Evolutionary conservation across 2,888 invertebrate genomes (phyloP), one percentile per base, ranked within the genome.

Genomic region (Tyria jacobaeae): DNA sequence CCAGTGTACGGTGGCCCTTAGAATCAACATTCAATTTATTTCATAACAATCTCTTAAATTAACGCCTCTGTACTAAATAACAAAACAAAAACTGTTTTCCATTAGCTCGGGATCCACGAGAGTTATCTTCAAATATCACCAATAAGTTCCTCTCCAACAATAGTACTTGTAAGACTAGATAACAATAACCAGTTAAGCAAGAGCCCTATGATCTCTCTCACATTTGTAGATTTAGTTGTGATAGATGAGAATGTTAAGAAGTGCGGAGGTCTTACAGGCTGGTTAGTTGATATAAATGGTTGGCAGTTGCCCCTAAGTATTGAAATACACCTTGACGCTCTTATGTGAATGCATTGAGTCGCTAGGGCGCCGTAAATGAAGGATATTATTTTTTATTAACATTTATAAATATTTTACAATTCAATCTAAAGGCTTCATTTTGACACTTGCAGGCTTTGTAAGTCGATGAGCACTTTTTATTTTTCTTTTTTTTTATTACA

Each of bases 271-370:
- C 71, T 68, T 21, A 10, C 21, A 54, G 15, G 27, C 62, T 84
- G 84, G 87, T 64, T 60, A 63, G 60, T 68, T 69, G 61, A 78
- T 76, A 78, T 83, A 83, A 83, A 84, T 80, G 73, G 79, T 79
- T 71, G 73, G 77, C 73, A 77, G 78, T 47, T 81, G 78, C 76
- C 81, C 80, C 75, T 73, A 73, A 68, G 78, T 86, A 88, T 87
- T 87, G 84, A 76, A 85, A 82, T 81, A 84, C 82, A 77, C 76
- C 67, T 61, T 72, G 74, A 81, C 71, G 86, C 84, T 83, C 79
- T 75, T 69, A 62, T 66, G 66, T 66, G 71, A 57, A 66, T 74
- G 76, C 75, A 79, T 78, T 80, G 78, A 80, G 72, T 79, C 35
- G 57, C 62, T 53, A 17, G 60, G 57, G 56, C 54, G 27, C 66